Percentiles rank a stretch among this genome's conserved stretches.
These are phyloP conservation scores for Otocyon megalotis DNA, from an alignment of 2,113 vertebrate genomes.

Conservation along the genomic window DNA sequence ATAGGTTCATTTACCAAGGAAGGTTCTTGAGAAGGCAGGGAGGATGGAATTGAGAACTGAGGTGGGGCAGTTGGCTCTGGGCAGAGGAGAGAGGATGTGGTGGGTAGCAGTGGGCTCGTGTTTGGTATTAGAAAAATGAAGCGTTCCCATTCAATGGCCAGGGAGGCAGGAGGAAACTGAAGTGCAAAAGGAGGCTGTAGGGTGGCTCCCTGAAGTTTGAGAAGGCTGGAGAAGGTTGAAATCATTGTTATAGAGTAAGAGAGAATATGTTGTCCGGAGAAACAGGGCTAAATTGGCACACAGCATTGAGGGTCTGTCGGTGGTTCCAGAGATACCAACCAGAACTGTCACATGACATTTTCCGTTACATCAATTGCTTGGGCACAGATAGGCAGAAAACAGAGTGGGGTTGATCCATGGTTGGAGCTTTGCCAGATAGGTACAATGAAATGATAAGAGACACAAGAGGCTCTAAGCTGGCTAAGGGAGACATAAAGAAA, in stretches of 20 bases:
- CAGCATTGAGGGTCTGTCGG: background rate
- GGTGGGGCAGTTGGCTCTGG: background rate
- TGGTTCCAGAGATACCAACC: background rate
- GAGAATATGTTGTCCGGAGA: background rate
- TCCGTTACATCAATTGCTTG: background rate
- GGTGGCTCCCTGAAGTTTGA: background rate
- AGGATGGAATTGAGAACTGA: background rate
- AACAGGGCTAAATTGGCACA: background rate
- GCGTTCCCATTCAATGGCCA: background rate
- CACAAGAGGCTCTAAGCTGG: background rate
- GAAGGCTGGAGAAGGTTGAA: background rate
- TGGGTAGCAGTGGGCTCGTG: background rate
- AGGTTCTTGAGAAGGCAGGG: background rate
- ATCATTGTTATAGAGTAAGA: background rate
- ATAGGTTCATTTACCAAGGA: background rate
- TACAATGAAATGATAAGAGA: background rate
- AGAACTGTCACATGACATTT: background rate
- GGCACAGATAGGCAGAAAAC: background rate
- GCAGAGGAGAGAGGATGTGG: background rate
- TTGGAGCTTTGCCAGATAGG: background rate
- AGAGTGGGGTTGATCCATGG: background rate
- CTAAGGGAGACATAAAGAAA: background rate
- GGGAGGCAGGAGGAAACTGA: background rate
- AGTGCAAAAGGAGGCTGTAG: background rate
- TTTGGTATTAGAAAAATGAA: background rate